Conservation (phyloP, 2,113 vertebrate species). For the Eonycteris spelaea region DNA sequence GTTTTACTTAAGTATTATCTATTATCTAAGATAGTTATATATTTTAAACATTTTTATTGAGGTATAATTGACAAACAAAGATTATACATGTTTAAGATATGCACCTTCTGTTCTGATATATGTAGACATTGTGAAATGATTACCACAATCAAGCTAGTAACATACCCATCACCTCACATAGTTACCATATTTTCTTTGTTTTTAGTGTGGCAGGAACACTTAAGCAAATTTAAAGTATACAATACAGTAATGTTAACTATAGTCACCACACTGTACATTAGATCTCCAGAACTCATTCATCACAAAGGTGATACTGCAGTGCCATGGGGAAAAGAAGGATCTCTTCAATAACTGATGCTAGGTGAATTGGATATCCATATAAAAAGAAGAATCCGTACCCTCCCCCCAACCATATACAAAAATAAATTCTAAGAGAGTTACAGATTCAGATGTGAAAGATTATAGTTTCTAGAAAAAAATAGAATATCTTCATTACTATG, state of each 20-base stretch:
- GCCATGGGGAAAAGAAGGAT: background rate
- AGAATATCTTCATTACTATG: background rate
- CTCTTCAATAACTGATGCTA: background rate
- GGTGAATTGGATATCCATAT: background rate
- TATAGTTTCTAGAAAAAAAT: background rate
- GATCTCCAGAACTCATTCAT: background rate
- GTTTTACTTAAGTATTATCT: background rate
- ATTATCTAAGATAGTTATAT: background rate
- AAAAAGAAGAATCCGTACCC: background rate
- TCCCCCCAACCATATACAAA: background rate
- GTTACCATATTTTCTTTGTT: background rate
- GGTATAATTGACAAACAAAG: background rate
- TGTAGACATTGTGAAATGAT: background rate
- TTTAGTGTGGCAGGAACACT: background rate
- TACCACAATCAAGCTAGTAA: background rate
- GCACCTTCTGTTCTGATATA: background rate
- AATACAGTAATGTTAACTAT: background rate
- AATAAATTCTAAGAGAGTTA: background rate
- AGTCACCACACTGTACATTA: background rate
- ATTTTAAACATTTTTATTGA: background rate
- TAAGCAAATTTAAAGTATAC: background rate
- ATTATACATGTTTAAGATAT: background rate
- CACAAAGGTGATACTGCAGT: background rate
- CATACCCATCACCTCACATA: background rate
- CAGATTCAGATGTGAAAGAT: background rate